Evolutionary conservation across 2,888 invertebrate genomes (phyloP), one percentile per base, ranked within the genome.

Genomic region (Idaea dimidiata): DNA sequence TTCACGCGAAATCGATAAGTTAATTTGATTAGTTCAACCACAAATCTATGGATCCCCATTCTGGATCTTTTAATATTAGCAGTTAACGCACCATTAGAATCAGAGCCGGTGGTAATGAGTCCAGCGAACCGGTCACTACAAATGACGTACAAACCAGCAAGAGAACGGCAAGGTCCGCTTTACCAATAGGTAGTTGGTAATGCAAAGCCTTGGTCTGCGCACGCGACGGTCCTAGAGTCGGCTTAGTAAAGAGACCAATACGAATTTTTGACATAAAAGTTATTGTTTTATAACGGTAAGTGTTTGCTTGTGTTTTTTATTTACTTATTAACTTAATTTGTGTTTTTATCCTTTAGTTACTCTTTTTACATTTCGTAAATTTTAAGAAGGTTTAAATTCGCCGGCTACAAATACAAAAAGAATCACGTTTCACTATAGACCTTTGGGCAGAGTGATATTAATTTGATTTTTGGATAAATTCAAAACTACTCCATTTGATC

Each of bases 181-280:
- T 66, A 68, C 67, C 66, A 59, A 69, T 62, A 65, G 65, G 62
- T 71, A 72, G 72, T 72, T 71, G 67, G 66, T 58, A 64, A 57
- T 32, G 16, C 60, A 64, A 65, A 69, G 69, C 69, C 72, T 71
- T 66, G 57, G 61, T n/a, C 18, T 64, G 70, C 71, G 71, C 72
- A 71, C 72, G 72, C 72, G 71, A 63, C 57, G 4, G 17, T 10
- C 16, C 17, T 17, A 17, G 43, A 43, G 14, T 14, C 43, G 43
- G 43, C 10, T 43, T 43, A 43, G 2, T 43, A 43, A 43, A 43
- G 43, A 10, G 43, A 43, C 43, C 8, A 54, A n/a, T 17, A 54
- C 54, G 17, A 56, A 17, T 56, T 56, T 56, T 8, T 17, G 56
- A 16, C 54, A 55, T 55, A 17, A 55, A 55, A 16, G 43, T 43